These are phyloP conservation scores for Aurelia coerulea DNA, from an alignment of 30 jellyfish, hydroid and myxozoan genomes.

Conservation along the genomic window DNA sequence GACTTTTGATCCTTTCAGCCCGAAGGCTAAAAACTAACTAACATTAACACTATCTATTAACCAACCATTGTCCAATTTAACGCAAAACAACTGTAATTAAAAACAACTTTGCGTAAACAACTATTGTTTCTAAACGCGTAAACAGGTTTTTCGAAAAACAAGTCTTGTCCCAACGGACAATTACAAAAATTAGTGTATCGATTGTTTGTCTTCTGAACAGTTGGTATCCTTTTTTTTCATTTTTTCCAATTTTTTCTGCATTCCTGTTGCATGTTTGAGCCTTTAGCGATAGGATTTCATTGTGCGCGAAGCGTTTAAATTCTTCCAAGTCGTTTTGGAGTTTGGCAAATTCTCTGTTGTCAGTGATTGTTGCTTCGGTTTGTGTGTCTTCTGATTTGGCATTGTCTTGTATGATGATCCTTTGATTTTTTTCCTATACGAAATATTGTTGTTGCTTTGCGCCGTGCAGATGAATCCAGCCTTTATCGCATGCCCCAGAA, in stretches of 20 bases:
- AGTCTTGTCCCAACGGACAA: too few species aligned
- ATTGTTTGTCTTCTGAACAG: too few species aligned
- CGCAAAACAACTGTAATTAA: too few species aligned
- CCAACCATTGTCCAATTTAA: too few species aligned
- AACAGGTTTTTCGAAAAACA: too few species aligned
- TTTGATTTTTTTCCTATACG: slow-evolving; percentile 17
- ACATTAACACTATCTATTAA: too few species aligned
- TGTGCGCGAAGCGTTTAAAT: slow-evolving; percentile 27
- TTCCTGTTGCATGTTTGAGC: slow-evolving; percentile 33
- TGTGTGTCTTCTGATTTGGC: slow-evolving; percentile 37
- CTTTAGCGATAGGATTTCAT: slow-evolving; percentile 29
- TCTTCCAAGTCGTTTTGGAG: slow-evolving; percentile 34
- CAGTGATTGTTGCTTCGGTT: slow-evolving; percentile 33
- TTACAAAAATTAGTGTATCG: too few species aligned
- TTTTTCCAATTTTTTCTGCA: slow-evolving; percentile 11
- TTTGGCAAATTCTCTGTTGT: slow-evolving; percentile 7
- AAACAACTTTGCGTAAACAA: too few species aligned
- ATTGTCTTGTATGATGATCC: slow-evolving; percentile 32
- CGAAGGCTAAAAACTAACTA: too few species aligned
- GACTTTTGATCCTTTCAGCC: too few species aligned
- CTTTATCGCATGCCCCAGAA: slow-evolving; percentile 8
- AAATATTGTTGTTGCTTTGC: slow-evolving; percentile 20
- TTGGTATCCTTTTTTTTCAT: background rate
- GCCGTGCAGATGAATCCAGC: slow-evolving; percentile 42
- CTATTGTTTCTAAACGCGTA: too few species aligned